Evolutionary conservation across 2,797 vertebrate genomes (phyloP).

Genomic region (Euphonia xanthogaster): DNA sequence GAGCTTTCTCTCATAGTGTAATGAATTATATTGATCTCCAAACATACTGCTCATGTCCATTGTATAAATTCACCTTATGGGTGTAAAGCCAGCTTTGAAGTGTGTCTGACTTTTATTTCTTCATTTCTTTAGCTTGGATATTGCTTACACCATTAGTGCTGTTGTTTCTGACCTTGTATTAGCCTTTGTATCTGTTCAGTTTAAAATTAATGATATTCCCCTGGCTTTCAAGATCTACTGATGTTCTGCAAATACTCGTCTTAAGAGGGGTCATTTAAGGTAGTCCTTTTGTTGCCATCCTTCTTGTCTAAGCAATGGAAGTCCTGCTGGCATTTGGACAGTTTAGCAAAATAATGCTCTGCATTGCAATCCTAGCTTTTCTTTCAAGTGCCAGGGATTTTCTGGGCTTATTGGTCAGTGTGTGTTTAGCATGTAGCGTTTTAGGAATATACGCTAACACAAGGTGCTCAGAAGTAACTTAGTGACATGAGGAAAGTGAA

Average conservation of each 20-base stretch:
- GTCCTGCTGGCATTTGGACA: neutral
- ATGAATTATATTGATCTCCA: neutral
- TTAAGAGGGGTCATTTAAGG: neutral
- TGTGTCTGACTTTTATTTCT: neutral
- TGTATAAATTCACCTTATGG: neutral
- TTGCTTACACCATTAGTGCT: neutral
- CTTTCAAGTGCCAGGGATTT: neutral
- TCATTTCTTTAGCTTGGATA: neutral
- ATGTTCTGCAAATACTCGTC: neutral
- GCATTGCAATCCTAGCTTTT: neutral
- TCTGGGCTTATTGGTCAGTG: neutral
- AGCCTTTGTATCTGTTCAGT: neutral
- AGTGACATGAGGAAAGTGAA: neutral
- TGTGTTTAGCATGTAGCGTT: neutral
- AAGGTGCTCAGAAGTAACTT: neutral
- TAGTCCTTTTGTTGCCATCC: neutral
- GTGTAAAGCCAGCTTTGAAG: neutral
- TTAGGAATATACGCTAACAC: neutral
- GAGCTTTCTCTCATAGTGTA: neutral
- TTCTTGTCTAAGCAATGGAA: neutral
- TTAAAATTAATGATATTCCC: neutral
- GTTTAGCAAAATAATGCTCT: neutral
- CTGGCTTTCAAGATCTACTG: neutral
- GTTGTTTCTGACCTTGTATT: neutral
- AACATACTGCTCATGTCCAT: neutral